Evolutionary conservation across 2,113 vertebrate genomes (phyloP).

Genomic region (Crotophaga sulcirostris): DNA sequence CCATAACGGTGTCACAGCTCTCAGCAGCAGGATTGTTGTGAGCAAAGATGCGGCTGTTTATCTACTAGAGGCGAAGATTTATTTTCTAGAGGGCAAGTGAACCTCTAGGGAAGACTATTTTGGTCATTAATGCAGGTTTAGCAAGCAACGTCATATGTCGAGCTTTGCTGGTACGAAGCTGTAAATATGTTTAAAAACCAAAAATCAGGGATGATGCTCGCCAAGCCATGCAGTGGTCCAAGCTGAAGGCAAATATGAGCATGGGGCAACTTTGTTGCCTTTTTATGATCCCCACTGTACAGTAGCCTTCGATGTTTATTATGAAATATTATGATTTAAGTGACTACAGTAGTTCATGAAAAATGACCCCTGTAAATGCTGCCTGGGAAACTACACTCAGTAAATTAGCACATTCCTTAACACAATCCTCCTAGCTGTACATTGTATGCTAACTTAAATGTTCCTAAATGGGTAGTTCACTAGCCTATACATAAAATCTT

Average conservation of each 20-base stretch:
- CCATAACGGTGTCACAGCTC: not conserved
- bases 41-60: not conserved
- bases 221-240: not conserved
- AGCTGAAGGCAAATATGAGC: not conserved
- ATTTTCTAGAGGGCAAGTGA: not conserved
- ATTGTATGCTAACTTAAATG: constrained; percentile 12
- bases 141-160: not conserved
- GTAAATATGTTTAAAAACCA: not conserved
- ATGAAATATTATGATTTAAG: constrained; percentile 70
- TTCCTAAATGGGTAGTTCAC: constrained; percentile 58
- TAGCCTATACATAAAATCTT: constrained; percentile 42
- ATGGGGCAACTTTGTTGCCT: not conserved
- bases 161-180: not conserved
- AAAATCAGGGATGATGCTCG: not conserved
- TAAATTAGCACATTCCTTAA: constrained; percentile 62
- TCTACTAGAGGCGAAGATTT: not conserved
- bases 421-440: not conserved
- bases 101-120: not conserved
- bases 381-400: constrained; percentile 32
- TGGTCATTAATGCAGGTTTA: not conserved
- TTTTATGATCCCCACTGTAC: constrained; percentile 30
- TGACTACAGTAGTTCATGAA: constrained; percentile 55
- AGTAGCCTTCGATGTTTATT: constrained; percentile 48
- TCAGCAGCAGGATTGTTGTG: not conserved
- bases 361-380: constrained; percentile 59